phyloP scores from a whole-genome alignment of 2,888 invertebrate species.

The Odontothrips loti region DNA sequence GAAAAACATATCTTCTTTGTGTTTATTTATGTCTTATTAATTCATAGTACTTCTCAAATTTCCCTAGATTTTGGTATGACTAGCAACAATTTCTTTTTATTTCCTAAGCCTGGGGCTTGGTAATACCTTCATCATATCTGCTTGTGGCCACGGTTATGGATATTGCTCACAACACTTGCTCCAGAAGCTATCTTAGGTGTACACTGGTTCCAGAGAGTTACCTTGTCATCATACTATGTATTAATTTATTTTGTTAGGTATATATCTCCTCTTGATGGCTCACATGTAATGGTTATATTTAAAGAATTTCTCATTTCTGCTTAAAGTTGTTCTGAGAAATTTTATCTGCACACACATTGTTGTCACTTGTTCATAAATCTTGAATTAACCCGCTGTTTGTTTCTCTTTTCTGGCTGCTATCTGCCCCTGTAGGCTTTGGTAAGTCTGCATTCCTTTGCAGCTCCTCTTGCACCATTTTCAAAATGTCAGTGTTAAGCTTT shows the following conservation, averaged over 20 bases:
- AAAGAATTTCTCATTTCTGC: not conserved
- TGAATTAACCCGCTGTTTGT: conserved; percentile 35
- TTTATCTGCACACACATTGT: too few relatives aligned
- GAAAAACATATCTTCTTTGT: conserved; percentile 29
- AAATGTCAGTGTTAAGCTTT: conserved; percentile 29
- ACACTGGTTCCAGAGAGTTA: not conserved
- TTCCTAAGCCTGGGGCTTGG: not conserved
- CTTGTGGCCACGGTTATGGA: not conserved
- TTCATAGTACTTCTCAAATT: conserved; percentile 30
- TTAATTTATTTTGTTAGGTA: not conserved
- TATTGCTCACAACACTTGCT: not conserved
- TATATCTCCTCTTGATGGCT: too few relatives aligned
- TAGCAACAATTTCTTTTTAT: not conserved
- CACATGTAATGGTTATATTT: not conserved
- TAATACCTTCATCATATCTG: too few relatives aligned
- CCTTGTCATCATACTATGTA: not conserved
- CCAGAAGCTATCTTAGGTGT: not conserved
- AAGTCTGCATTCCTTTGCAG: conserved; percentile 40
- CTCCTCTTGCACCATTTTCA: conserved; percentile 26
- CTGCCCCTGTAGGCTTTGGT: conserved; percentile 47
- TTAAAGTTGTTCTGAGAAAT: not conserved
- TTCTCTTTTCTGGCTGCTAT: conserved; percentile 42
- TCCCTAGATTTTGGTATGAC: not conserved
- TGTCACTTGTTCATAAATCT: conserved; percentile 27
- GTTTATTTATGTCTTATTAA: conserved; percentile 13